Percentiles rank a stretch among this genome's conserved stretches.
phyloP scores from a whole-genome alignment of 2,113 vertebrate genomes.

The Epinephelus moara region DNA sequence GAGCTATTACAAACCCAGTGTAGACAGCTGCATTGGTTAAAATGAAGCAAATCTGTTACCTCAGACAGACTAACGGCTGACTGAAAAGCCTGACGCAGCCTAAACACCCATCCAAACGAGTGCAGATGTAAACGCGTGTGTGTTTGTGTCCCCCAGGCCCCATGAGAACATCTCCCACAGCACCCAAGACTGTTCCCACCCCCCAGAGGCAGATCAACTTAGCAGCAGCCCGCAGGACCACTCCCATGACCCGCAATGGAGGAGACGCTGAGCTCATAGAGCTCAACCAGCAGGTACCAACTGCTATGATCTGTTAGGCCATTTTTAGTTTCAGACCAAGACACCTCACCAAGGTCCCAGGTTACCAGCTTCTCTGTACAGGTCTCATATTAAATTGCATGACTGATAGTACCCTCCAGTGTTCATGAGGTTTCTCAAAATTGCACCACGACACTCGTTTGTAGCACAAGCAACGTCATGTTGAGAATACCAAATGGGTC shows the following conservation, averaged over 20 bases:
- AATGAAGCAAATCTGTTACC: background rate
- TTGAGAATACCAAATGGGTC: background rate
- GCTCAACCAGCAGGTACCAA: slow-evolving; percentile 93
- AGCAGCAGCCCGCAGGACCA: slow-evolving; percentile 84
- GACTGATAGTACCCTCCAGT: background rate
- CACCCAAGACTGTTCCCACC: slow-evolving; percentile 88
- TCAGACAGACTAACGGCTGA: background rate
- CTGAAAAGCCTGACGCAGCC: background rate
- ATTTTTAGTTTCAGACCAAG: background rate
- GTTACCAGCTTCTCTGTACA: background rate
- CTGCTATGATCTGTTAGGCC: background rate
- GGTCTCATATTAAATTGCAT: background rate
- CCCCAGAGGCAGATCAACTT: slow-evolving; percentile 84
- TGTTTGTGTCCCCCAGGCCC: slow-evolving; percentile 82
- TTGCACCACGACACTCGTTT: background rate
- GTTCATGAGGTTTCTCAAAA: background rate
- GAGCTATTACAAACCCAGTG: background rate
- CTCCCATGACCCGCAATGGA: slow-evolving; percentile 86
- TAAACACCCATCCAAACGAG: background rate
- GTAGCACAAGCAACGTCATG: background rate
- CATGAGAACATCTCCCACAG: slow-evolving; percentile 93
- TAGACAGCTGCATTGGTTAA: background rate
- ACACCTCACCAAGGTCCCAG: background rate
- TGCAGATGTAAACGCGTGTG: slow-evolving; percentile 6
- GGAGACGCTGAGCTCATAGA: slow-evolving; percentile 88